These are phyloP conservation scores for Pelecanus crispus DNA, from an alignment of 2,113 vertebrate genomes.

Conservation along the genomic window DNA sequence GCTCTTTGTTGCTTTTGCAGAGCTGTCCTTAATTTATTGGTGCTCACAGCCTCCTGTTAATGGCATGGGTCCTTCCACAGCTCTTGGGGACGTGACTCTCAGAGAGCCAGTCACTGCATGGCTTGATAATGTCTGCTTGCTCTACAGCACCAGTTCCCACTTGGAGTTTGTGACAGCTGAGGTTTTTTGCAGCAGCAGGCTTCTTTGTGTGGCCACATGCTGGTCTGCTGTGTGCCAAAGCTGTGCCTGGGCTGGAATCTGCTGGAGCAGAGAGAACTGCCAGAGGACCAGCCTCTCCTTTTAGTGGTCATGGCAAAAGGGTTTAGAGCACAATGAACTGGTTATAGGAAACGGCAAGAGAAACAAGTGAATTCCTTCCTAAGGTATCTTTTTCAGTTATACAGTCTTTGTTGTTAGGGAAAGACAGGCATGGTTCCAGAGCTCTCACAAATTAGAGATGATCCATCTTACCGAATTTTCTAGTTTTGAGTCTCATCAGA, in stretches of 20 bases:
- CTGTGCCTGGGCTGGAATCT: neutral
- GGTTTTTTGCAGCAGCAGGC: neutral
- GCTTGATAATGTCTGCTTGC: neutral
- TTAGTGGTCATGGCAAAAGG: neutral
- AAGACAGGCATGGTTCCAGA: neutral
- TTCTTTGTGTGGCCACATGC: neutral
- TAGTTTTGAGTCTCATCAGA: neutral
- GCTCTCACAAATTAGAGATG: neutral
- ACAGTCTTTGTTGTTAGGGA: neutral
- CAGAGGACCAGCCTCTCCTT: neutral
- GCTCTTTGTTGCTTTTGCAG: neutral
- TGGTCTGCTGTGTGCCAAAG: neutral
- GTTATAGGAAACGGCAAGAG: neutral
- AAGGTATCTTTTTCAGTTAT: neutral
- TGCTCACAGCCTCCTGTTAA: neutral
- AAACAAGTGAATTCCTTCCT: neutral
- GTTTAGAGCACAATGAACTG: neutral
- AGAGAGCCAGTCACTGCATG: no score
- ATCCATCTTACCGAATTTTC: neutral
- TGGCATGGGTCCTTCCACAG: neutral
- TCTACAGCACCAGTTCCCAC: neutral
- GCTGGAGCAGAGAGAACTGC: neutral
- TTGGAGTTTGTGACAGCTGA: neutral
- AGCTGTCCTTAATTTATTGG: neutral
- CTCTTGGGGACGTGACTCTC: neutral